Base-by-base conservation (phyloP, 2,888 invertebrate genomes). In the Melanotus villosus region DNA sequence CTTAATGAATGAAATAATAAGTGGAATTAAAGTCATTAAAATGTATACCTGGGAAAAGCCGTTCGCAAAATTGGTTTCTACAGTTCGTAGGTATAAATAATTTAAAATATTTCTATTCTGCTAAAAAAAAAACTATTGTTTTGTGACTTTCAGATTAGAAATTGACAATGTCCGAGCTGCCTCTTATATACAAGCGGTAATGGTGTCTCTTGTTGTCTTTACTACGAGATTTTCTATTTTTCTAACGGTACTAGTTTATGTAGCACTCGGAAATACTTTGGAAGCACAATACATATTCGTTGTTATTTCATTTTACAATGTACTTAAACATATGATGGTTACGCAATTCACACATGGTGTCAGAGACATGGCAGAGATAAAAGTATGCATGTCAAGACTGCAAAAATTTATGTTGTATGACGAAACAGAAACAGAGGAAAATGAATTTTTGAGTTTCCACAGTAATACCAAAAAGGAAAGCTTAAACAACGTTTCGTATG, bases 1-100 rank as follows among this genome's bases (percentile, higher is more conserved):
- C 2, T 87, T 97, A 57, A 97, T 97, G 92, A 96, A 94, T 80
- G 97, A 98, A 85, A 92, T 95, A 41, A 90, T 96, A 32, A 89
- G 90, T 7, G 95, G 94, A 0, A 95, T 96, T 78, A 90, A 93
- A 79, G 94, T 95, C n/a, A 94, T 96, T 79, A 96, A 96, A 86
- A 95, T 96, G 95, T 96, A 95, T 83, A 92, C 94, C 0, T 96
- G 96, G 92, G 96, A 96, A 83, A 90, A 89, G 75, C 93, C 94
- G 0, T 96, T 96, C 80, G 91, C 92, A 1, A 88, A 90, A 59
- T 85, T 94, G 10, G 90, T 96, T 6, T 89, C 89, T 62, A 86
- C 88, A 69, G 90, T 93, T 0, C 87, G 95, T 82, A 90, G 89
- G 94, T n/a, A n/a, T n/a, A n/a, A n/a, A n/a, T n/a, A n/a, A n/a